Evolutionary conservation across 2,888 invertebrate genomes (phyloP), one percentile per base, ranked within the genome.

Genomic region (Perithous albicinctus): DNA sequence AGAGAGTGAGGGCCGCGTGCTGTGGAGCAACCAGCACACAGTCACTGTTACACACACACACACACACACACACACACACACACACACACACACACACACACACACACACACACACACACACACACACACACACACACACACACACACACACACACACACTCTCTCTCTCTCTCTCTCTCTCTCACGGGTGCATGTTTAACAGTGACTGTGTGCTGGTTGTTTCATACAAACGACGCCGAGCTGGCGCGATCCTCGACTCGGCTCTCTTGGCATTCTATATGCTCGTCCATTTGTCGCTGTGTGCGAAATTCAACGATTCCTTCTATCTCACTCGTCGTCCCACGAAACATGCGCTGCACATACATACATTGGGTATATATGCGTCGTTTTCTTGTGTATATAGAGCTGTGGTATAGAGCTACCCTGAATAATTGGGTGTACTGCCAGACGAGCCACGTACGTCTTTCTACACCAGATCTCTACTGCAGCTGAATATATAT

Each of bases 1-100:
- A 82, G 77, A 80, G 67, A 72, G 70, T 64, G 72, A 66, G 72
- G 59, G 69, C 77, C 83, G 73, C 77, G 69, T 77, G 73, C 72
- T 75, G 78, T 76, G 35, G 67, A 72, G 81, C 72, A 29, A 15
- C 41, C 35, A 20, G 41, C 61, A 64, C 61, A n/a, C 18, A 29
- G 26, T 10, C 38, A 10, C 23, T 23, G 26, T 23, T 61, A 54
- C 23, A 41, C 41, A 26, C 56, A 29, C 23, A 69, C 29, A 46
- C 15, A 69, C 10, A 48, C n/a, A 61, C 15, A 23, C 8, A 38
- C 7, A 35, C 32, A 18, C 26, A 43, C 38, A 48, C 10, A 10
- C 18, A 18, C 46, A 61, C 56, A 26, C n/a, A 26, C 35, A n/a
- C 23, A 8, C 20, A 12, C 15, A 26, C 51, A 43, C 15, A 38